A percentile compares a stretch with the other conserved stretches of the same genome.
These are phyloP conservation scores for Corynorhinus townsendii DNA, from an alignment of 2,113 vertebrate species.

Conservation along the genomic window DNA sequence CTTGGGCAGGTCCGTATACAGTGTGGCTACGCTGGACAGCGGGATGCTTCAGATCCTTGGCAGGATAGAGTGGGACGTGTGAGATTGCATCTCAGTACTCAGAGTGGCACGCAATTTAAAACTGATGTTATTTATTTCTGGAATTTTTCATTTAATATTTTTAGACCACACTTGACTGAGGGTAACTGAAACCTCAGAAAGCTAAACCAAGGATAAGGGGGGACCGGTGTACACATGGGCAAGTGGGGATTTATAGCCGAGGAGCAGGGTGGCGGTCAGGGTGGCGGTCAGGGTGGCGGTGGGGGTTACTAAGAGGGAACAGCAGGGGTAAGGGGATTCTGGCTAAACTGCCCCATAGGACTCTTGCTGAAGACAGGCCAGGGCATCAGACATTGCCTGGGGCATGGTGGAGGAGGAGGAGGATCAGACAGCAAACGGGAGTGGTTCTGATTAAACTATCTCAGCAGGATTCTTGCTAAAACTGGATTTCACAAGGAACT, in stretches of 20 bases:
- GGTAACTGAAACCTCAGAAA: not conserved
- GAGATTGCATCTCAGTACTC: not conserved
- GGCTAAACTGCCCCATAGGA: not conserved
- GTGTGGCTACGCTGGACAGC: not conserved
- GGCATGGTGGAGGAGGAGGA: not conserved
- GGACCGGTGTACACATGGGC: too few relatives aligned
- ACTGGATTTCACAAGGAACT: not conserved
- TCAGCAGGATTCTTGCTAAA: not conserved
- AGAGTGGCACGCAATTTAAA: not conserved
- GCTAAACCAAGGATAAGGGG: not conserved
- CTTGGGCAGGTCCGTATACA: not conserved
- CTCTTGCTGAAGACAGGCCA: not conserved
- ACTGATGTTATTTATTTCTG: not conserved
- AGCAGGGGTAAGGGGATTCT: not conserved
- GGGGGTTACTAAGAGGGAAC: not conserved
- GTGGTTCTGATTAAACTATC: not conserved
- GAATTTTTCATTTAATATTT: not conserved
- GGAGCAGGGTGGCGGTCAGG: not conserved
- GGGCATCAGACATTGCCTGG: not conserved
- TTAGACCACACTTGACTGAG: not conserved
- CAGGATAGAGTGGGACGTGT: not conserved
- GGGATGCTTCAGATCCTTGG: rapidly evolving
- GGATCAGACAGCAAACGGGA: not conserved
- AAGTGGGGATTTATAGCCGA: not conserved
- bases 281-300: not conserved